Conservation (phyloP, 2,888 invertebrate genomes). For the Tetranychus piercei region DNA sequence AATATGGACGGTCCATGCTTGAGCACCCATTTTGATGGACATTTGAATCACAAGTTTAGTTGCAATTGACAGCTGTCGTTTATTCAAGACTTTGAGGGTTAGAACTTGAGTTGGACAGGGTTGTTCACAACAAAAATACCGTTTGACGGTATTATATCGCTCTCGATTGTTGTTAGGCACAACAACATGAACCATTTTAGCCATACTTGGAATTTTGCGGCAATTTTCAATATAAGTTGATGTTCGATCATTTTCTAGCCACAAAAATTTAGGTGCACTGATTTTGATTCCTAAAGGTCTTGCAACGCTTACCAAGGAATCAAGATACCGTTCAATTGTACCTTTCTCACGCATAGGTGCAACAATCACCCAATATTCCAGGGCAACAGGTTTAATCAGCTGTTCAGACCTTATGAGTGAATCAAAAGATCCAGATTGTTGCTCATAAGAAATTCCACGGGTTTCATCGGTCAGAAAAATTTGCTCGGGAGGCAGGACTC, state of each 20-base stretch:
- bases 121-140: conserved; percentile 57
- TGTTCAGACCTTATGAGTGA: not conserved
- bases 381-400: not conserved
- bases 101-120: conserved; percentile 41
- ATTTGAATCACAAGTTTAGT: conserved; percentile 84
- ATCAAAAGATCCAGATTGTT: not conserved
- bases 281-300: conserved; percentile 33
- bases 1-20: conserved; percentile 59
- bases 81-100: conserved; percentile 40
- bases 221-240: conserved; percentile 8
- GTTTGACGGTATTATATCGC: conserved; percentile 68
- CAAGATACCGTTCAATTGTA: conserved; percentile 30
- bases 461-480: not conserved
- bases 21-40: conserved; percentile 77
- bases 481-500: conserved; percentile 40
- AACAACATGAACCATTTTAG: conserved; percentile 38
- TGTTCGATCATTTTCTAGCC: conserved; percentile 12
- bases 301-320: conserved; percentile 31
- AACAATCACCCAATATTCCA: conserved; percentile 31
- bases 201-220: not conserved
- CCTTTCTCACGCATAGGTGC: conserved; percentile 27
- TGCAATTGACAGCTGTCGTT: conserved; percentile 55
- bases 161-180: conserved; percentile 50
- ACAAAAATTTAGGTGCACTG: conserved; percentile 29
- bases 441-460: not conserved